Evolutionary conservation across 2,113 vertebrate species (phyloP).

Genomic region (Oxyruncus cristatus): DNA sequence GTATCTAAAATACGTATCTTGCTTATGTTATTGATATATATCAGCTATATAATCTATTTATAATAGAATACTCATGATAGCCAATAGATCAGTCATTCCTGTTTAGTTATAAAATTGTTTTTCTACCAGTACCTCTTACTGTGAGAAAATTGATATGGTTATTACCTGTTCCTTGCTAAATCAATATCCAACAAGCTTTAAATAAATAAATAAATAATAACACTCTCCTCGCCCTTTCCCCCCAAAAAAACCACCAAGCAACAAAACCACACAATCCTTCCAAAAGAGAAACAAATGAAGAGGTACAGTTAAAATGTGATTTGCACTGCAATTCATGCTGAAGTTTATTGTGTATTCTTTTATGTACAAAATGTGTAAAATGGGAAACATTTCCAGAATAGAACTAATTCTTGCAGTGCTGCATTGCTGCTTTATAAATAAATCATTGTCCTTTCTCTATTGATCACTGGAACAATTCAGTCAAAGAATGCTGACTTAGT

Average conservation of each 20-base stretch:
- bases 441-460: slow-evolving; percentile 61
- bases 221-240: neutral
- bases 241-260: neutral
- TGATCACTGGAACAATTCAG: slow-evolving; percentile 51
- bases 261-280: neutral
- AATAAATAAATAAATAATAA: neutral
- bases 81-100: slow-evolving; percentile 7
- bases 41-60: neutral
- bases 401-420: slow-evolving; percentile 40
- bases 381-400: neutral
- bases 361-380: slow-evolving; percentile 1
- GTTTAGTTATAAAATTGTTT: slow-evolving; percentile 28
- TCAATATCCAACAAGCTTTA: slow-evolving; percentile 15
- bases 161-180: slow-evolving; percentile 39
- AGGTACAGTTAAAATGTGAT: neutral
- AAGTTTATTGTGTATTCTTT: neutral
- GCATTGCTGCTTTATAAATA: slow-evolving; percentile 67
- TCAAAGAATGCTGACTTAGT: slow-evolving; percentile 54
- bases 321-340: neutral
- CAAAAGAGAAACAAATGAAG: neutral
- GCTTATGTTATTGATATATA: neutral
- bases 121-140: neutral
- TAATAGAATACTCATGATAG: neutral
- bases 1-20: neutral
- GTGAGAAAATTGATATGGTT: slow-evolving; percentile 30